phyloP scores from a whole-genome alignment of 1,140 invertebrate species.

The Gonatopus flavifemur region DNA sequence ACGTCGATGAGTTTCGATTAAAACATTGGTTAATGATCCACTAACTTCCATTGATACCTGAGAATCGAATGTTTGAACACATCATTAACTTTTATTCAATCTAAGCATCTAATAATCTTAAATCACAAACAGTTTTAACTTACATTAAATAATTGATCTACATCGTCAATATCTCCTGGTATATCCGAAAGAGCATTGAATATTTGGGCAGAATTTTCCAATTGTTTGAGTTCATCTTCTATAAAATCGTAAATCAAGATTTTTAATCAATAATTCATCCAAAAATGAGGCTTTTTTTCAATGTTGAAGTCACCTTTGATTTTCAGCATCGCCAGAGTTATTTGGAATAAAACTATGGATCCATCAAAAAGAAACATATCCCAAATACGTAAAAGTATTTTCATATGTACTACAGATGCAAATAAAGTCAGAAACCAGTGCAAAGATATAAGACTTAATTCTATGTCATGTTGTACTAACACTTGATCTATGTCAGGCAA shows the following conservation, averaged over 20 bases:
- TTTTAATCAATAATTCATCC: not conserved
- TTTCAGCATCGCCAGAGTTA: slow-evolving; percentile 93
- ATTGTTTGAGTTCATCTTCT: slow-evolving; percentile 77
- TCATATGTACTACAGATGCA: slow-evolving; percentile 97
- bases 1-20: slow-evolving; percentile 87
- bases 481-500: slow-evolving; percentile 88
- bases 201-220: slow-evolving; percentile 94
- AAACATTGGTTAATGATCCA: slow-evolving; percentile 78
- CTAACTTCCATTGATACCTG: slow-evolving; percentile 63
- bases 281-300: not conserved
- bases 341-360: slow-evolving; percentile 93
- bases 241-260: too few relatives aligned
- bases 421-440: slow-evolving; percentile 99
- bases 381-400: slow-evolving; percentile 93
- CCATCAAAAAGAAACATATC: slow-evolving; percentile 96
- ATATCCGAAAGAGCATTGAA: slow-evolving; percentile 96
- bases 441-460: slow-evolving; percentile 92
- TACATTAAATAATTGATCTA: slow-evolving; percentile 76
- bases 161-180: slow-evolving; percentile 89
- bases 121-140: slow-evolving; percentile 52
- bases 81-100: slow-evolving; percentile 5
- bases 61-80: too few relatives aligned
- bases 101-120: slow-evolving; percentile 6
- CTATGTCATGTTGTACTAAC: slow-evolving; percentile 91
- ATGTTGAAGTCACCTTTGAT: slow-evolving; percentile 75